These are phyloP conservation scores for Halesus radiatus DNA, from an alignment of 1,140 invertebrate species.

Conservation along the genomic window DNA sequence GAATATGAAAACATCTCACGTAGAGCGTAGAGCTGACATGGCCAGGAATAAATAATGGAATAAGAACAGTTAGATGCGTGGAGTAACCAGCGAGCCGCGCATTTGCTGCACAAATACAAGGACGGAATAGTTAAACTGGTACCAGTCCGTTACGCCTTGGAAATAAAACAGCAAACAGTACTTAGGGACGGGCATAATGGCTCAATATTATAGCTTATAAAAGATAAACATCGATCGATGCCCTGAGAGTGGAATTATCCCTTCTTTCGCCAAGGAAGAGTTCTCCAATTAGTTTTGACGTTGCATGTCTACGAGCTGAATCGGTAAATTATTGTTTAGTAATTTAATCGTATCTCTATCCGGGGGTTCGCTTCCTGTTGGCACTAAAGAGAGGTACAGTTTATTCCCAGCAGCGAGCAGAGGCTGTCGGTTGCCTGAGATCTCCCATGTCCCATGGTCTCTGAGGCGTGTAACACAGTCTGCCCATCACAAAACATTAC, in stretches of 20 bases:
- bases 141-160: background rate
- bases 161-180: background rate
- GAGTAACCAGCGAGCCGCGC: background rate
- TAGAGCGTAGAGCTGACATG: constrained; percentile 17
- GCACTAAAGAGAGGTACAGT: background rate
- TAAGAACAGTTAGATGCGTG: constrained; percentile 17
- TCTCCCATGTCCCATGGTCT: too few species aligned
- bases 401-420: background rate
- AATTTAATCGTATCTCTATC: too few species aligned
- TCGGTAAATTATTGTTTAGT: too few species aligned
- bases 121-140: constrained; percentile 2
- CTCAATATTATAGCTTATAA: too few species aligned
- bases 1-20: constrained; percentile 11
- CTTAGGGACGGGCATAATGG: too few species aligned
- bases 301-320: too few species aligned
- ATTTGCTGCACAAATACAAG: constrained; percentile 11
- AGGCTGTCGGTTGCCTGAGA: background rate
- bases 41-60: constrained; percentile 4
- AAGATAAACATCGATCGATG: too few species aligned
- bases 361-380: background rate
- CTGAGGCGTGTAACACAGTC: too few species aligned
- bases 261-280: too few species aligned
- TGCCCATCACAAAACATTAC: background rate
- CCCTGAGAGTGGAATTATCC: too few species aligned
- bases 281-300: too few species aligned